Percentiles rank a stretch among this genome's conserved stretches.
Evolutionary conservation across 1,140 invertebrate species (phyloP).

Genomic region (Brachionus paranguensis): DNA sequence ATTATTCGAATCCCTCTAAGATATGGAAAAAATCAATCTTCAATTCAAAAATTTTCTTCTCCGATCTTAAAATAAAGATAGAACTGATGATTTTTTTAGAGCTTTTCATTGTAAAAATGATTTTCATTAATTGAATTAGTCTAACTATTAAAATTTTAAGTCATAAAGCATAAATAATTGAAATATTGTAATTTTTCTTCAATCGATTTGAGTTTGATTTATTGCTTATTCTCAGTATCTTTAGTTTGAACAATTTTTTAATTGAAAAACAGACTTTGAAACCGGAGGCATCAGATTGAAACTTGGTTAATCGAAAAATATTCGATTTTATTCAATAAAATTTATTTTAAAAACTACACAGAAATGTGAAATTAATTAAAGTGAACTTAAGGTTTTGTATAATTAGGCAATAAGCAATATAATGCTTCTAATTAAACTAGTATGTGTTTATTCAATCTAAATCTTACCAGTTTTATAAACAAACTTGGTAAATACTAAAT

Average conservation of each 20-base stretch:
- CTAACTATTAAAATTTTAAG: not conserved
- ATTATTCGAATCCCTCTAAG: not conserved
- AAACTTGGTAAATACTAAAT: slow-evolving; percentile 1
- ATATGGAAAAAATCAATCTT: not conserved
- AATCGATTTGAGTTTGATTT: not conserved
- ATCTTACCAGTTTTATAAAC: not conserved
- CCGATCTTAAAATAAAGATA: not conserved
- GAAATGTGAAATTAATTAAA: slow-evolving; percentile 36
- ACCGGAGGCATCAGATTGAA: not conserved
- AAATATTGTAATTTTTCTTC: not conserved
- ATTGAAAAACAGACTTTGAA: not conserved
- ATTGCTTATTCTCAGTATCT: not conserved
- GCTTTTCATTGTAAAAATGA: not conserved
- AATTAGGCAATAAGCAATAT: not conserved
- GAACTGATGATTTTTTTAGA: not conserved
- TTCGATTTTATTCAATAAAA: not conserved
- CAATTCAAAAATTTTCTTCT: not conserved
- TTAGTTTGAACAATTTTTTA: not conserved
- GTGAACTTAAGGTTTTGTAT: not conserved
- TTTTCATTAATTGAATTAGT: not conserved
- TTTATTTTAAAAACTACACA: not conserved
- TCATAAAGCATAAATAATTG: slow-evolving; percentile 15
- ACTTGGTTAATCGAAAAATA: not conserved
- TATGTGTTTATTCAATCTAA: not conserved
- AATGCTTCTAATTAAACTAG: not conserved